A percentile compares a stretch with the other conserved stretches of the same genome.
phyloP scores from a whole-genome alignment of 2,888 invertebrate genomes.

The Diarsia mendica region DNA sequence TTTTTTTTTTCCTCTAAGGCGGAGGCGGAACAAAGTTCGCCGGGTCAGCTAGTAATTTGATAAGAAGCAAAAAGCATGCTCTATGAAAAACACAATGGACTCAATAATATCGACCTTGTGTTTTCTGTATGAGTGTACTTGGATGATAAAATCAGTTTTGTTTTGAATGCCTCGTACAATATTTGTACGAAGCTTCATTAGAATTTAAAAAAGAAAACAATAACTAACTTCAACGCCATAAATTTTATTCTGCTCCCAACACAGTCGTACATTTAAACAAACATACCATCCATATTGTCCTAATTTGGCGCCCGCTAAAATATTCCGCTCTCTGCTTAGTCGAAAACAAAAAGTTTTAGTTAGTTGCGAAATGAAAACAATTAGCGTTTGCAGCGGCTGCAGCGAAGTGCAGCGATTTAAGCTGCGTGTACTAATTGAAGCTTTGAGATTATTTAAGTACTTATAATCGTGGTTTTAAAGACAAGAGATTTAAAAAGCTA shows the following conservation, averaged over 20 bases:
- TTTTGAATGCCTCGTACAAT: no score
- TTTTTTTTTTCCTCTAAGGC: no score
- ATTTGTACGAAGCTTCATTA: no score
- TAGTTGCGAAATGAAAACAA: slow-evolving; percentile 63
- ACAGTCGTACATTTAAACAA: slow-evolving; percentile 35
- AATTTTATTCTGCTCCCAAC: slow-evolving; percentile 18
- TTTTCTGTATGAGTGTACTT: no score
- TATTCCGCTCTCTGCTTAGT: slow-evolving; percentile 52
- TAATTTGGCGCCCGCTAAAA: slow-evolving; percentile 54
- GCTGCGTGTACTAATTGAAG: slow-evolving; percentile 48
- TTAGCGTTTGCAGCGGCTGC: slow-evolving; percentile 65
- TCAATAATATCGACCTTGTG: no score
- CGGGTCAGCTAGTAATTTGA: no score
- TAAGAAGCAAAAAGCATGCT: no score
- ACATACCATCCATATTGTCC: slow-evolving; percentile 46
- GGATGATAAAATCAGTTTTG: no score
- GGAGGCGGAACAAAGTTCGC: no score
- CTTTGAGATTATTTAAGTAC: slow-evolving; percentile 20
- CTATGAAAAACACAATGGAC: no score
- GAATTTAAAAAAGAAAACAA: slow-evolving; percentile 4
- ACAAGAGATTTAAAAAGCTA: not conserved
- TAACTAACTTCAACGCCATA: not conserved
- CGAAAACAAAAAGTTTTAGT: slow-evolving; percentile 64
- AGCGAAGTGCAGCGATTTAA: slow-evolving; percentile 57
- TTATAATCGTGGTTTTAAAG: not conserved